Conservation (phyloP, 2,888 invertebrate genomes). For the Cheilosia pagana region DNA sequence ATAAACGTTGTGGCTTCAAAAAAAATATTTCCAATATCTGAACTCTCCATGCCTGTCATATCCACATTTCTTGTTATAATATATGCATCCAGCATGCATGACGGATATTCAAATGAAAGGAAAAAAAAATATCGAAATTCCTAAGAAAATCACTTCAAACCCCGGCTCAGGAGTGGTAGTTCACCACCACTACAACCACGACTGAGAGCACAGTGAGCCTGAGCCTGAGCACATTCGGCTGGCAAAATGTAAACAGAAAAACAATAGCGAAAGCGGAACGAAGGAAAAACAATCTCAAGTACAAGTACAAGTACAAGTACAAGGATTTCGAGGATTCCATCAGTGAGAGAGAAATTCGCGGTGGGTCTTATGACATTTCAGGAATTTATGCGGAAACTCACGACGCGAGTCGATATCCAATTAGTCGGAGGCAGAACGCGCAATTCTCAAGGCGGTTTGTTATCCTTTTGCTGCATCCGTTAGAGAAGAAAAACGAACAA, state of each 20-base stretch:
- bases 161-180: slow-evolving; percentile 46
- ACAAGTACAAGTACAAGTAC: slow-evolving; percentile 46
- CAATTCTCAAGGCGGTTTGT: slow-evolving; percentile 37
- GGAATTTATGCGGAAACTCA: slow-evolving; percentile 44
- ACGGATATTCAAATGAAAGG: slow-evolving; percentile 72
- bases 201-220: no score
- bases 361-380: slow-evolving; percentile 35
- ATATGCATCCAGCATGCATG: slow-evolving; percentile 73
- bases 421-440: slow-evolving; percentile 51
- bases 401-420: slow-evolving; percentile 64
- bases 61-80: slow-evolving; percentile 71
- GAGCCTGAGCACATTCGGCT: slow-evolving; percentile 33
- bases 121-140: slow-evolving; percentile 40
- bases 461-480: slow-evolving; percentile 35
- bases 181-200: slow-evolving; percentile 22
- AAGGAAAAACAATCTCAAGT: slow-evolving; percentile 8
- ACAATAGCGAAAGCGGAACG: slow-evolving; percentile 1
- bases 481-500: background rate
- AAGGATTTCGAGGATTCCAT: slow-evolving; percentile 63
- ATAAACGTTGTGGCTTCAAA: slow-evolving; percentile 40
- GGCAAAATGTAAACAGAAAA: slow-evolving; percentile 67
- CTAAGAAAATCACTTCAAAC: slow-evolving; percentile 72
- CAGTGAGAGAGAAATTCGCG: slow-evolving; percentile 16
- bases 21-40: slow-evolving; percentile 73
- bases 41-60: slow-evolving; percentile 67